Percentiles rank a stretch among this genome's conserved stretches.
phyloP scores from a whole-genome alignment of 2,797 vertebrate genomes.

The Gambelia wislizenii region DNA sequence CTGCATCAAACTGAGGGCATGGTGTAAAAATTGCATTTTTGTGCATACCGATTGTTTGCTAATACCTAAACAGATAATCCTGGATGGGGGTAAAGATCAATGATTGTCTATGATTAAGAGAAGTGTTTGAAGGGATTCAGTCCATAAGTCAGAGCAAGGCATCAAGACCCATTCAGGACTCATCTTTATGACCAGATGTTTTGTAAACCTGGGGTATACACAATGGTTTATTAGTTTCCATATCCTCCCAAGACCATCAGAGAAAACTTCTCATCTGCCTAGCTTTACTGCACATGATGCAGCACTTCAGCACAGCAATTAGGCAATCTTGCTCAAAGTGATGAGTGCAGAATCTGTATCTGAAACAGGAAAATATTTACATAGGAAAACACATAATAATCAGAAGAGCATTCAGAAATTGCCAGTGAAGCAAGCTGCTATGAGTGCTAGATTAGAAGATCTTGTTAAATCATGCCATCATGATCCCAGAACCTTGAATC shows the following conservation, averaged over 20 bases:
- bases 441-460: not conserved
- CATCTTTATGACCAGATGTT: slow-evolving; percentile 19
- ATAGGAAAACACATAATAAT: slow-evolving; percentile 26
- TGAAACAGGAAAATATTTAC: slow-evolving; percentile 32
- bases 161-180: not conserved
- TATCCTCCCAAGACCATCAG: slow-evolving; percentile 3
- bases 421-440: not conserved
- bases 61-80: slow-evolving; percentile 22
- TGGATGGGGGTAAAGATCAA: not conserved
- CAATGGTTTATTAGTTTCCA: slow-evolving; percentile 7
- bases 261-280: slow-evolving; percentile 13
- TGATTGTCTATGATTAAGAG: slow-evolving; percentile 6
- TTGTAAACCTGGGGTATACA: slow-evolving; percentile 1
- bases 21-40: not conserved
- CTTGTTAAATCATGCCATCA: not conserved
- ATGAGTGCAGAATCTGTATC: slow-evolving; percentile 32
- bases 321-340: slow-evolving; percentile 19
- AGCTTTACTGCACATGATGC: slow-evolving; percentile 1
- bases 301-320: slow-evolving; percentile 12
- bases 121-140: not conserved
- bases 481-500: not conserved
- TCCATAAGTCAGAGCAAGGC: not conserved
- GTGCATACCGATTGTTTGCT: not conserved
- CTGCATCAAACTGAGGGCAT: not conserved
- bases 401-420: slow-evolving; percentile 7